A percentile compares a stretch with the other conserved stretches of the same genome.
phyloP scores from a whole-genome alignment of 2,797 vertebrate species.

The Xyrichtys novacula region DNA sequence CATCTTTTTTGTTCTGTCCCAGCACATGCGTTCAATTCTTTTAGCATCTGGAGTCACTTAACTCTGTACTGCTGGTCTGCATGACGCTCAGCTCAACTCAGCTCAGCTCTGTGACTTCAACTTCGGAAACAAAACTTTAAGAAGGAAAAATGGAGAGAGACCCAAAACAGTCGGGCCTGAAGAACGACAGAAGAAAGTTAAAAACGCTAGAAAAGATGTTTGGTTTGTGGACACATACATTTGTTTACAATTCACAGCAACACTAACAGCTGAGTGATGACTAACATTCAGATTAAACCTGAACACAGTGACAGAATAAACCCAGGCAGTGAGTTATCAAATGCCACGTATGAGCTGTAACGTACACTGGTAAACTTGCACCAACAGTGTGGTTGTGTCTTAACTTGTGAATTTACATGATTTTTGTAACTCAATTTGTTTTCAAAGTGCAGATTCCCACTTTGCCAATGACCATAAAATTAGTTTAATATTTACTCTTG shows the following conservation, averaged over 20 bases:
- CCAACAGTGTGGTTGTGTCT: slow-evolving; percentile 3
- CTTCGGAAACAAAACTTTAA: slow-evolving; percentile 59
- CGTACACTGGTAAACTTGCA: neutral
- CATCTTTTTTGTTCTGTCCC: slow-evolving; percentile 68
- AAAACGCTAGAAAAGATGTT: neutral
- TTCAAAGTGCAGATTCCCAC: no score
- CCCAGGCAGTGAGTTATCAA: neutral
- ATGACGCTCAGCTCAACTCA: slow-evolving; percentile 45
- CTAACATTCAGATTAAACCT: neutral
- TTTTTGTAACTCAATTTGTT: neutral
- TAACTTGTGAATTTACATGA: neutral
- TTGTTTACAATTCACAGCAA: neutral
- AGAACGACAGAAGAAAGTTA: neutral
- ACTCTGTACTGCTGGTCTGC: slow-evolving; percentile 52
- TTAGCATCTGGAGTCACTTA: slow-evolving; percentile 80
- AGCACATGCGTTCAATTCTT: slow-evolving; percentile 64
- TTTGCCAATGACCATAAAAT: no score
- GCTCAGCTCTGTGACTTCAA: slow-evolving; percentile 65
- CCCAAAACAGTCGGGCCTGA: neutral
- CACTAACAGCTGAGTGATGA: neutral
- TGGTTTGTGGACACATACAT: neutral
- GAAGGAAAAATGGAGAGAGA: slow-evolving; percentile 52
- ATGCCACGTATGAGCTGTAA: neutral
- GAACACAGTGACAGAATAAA: neutral
- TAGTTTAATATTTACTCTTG: no score